Evolutionary conservation across 2,888 invertebrate genomes (phyloP).

Genomic region (Caenorhabditis zanzibari): DNA sequence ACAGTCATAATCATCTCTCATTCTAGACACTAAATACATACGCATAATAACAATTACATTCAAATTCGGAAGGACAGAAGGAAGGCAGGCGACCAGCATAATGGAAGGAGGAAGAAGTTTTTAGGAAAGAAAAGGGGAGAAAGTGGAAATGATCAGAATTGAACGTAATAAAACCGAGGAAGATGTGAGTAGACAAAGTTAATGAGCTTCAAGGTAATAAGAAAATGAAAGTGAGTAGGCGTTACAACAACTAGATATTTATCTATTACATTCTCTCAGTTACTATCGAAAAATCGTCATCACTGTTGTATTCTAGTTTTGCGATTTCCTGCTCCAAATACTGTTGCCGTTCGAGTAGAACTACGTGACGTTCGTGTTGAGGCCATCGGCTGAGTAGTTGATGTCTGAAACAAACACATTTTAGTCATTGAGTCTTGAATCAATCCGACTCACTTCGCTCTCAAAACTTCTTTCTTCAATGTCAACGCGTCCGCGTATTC

Average conservation of each 20-base stretch:
- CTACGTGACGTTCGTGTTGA: slow-evolving; percentile 31
- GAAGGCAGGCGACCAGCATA: slow-evolving; percentile 33
- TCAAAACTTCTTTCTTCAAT: slow-evolving; percentile 33
- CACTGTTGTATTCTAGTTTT: slow-evolving; percentile 33
- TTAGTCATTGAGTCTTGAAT: background rate
- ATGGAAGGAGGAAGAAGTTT: slow-evolving; percentile 4
- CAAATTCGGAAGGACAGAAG: slow-evolving; percentile 14
- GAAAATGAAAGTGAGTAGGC: slow-evolving; percentile 1
- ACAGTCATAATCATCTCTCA: slow-evolving; percentile 23
- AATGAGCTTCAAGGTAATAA: background rate
- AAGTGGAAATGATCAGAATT: slow-evolving; percentile 15
- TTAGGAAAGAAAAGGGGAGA: slow-evolving; percentile 4
- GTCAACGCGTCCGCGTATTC: slow-evolving; percentile 15
- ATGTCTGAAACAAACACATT: slow-evolving; percentile 33
- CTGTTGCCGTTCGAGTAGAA: slow-evolving; percentile 41
- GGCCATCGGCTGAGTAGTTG: slow-evolving; percentile 25
- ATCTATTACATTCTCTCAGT: slow-evolving; percentile 33
- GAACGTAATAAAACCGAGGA: slow-evolving; percentile 7
- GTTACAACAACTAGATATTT: background rate
- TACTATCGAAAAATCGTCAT: slow-evolving; percentile 17
- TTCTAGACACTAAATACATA: slow-evolving; percentile 53
- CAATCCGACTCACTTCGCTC: slow-evolving; percentile 35
- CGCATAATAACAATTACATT: slow-evolving; percentile 45
- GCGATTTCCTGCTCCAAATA: slow-evolving; percentile 44
- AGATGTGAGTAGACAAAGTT: slow-evolving; percentile 26